Evolutionary conservation across 2,888 invertebrate genomes (phyloP), one percentile per base, ranked within the genome.

Genomic region (Caenorhabditis sulstoni): DNA sequence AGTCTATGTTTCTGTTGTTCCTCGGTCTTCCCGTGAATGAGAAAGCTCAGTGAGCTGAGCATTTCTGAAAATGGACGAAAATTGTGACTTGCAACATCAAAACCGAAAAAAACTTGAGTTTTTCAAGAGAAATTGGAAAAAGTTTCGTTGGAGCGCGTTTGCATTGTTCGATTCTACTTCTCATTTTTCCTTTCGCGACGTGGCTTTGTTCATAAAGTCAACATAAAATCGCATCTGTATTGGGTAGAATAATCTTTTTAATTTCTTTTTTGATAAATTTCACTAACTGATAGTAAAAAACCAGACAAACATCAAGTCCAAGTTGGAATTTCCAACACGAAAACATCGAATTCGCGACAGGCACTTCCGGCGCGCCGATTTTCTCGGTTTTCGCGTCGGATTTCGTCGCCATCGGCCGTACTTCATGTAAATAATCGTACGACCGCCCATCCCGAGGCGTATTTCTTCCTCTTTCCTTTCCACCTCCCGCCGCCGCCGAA

Each of bases 21-120:
- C 4, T 39, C 39, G 22, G 37, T 35, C 52, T 64, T 29, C 29
- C 79, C 74, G 35, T 74, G 29, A n/a, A 79, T 74, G 0, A 79
- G 64, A 59, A 68, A 74, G 14, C 65, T 52, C 53, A 79, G 39
- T 16, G 68, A 16, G 64, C 79, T 79, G 45, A 79, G 68, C 79
- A 79, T 79, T 58, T 35, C 64, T 57, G 49, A 58, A 79, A 71
- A 50, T 7, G 11, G 2, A 20, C 8, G 20, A 35, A 62, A 62
- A 50, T 37, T 62, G 11, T n/a, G 16, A 1, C 35, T 18, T 5
- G 29, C 7, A 7, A 29, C 29, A 3, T 29, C 4, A 29, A 29
- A 29, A 29, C 3, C 29, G 29, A 41, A 14, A 41, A 41, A 41
- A 41, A 14, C 2, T 41, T 18, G 39, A 41, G 44, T 44, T 20